Percentiles rank a stretch among this genome's conserved stretches.
Conservation (phyloP, 2,113 vertebrate genomes). For the Pogonocichla stellata region DNA sequence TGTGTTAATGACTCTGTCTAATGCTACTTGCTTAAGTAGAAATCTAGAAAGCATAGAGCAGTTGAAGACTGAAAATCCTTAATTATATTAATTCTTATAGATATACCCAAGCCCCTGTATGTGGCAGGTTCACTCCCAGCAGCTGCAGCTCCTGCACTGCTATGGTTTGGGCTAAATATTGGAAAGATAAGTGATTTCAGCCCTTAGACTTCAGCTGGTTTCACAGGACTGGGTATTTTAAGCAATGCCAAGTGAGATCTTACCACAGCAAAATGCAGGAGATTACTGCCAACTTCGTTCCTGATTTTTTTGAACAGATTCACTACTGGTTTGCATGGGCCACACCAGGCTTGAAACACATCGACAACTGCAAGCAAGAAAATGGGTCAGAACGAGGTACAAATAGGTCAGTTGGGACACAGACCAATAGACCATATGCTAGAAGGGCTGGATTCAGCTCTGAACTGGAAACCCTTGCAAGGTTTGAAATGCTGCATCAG, state of each 20-base stretch:
- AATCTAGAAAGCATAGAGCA: background rate
- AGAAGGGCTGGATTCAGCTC: background rate
- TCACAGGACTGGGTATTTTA: background rate
- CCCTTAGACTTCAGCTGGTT: background rate
- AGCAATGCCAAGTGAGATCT: slow-evolving; percentile 31
- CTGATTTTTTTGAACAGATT: slow-evolving; percentile 91
- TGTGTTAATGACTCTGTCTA: background rate
- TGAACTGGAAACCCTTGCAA: background rate
- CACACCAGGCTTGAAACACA: slow-evolving; percentile 91
- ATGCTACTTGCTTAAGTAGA: background rate
- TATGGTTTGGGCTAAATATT: background rate
- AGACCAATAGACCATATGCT: background rate
- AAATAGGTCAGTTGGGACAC: background rate
- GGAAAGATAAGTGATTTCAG: background rate
- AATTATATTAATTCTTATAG: background rate
- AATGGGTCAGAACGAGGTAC: background rate
- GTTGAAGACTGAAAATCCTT: background rate
- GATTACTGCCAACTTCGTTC: slow-evolving; percentile 82
- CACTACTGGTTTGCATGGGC: slow-evolving; percentile 88
- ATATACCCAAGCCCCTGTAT: background rate
- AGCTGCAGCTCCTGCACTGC: background rate
- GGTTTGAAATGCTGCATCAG: background rate
- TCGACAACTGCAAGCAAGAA: slow-evolving; percentile 82
- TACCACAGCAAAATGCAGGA: slow-evolving; percentile 91
- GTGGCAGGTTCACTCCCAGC: background rate